A percentile compares a stretch with the other conserved stretches of the same genome.
These are phyloP conservation scores for Drosophila cognata DNA, from an alignment of 2,888 invertebrate genomes.

Conservation along the genomic window DNA sequence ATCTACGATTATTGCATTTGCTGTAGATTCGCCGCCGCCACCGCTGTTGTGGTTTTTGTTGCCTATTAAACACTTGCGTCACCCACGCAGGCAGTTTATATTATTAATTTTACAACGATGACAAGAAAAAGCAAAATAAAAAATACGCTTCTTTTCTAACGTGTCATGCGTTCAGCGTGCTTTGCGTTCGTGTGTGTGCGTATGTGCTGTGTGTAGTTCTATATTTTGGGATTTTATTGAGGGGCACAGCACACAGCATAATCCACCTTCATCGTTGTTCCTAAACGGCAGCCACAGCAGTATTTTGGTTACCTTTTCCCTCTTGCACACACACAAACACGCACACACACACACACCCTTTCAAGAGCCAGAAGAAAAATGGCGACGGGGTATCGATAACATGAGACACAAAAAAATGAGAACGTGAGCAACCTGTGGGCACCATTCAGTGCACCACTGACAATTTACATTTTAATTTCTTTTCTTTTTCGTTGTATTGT, in stretches of 20 bases:
- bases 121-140: constrained; percentile 17
- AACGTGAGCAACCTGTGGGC: constrained; percentile 71
- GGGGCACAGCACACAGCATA: constrained; percentile 21
- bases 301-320: constrained; percentile 76
- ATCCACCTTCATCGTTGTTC: constrained; percentile 39
- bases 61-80: constrained; percentile 71
- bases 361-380: constrained; percentile 77
- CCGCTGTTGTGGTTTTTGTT: not conserved
- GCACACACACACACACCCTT: constrained; percentile 59
- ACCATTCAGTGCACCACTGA: constrained; percentile 5
- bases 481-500: constrained; percentile 1
- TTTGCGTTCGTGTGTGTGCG: constrained; percentile 15
- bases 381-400: constrained; percentile 82
- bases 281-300: constrained; percentile 57
- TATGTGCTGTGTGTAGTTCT: constrained; percentile 16
- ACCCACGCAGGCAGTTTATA: constrained; percentile 53
- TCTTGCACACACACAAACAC: constrained; percentile 40
- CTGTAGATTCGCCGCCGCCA: constrained; percentile 9
- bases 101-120: constrained; percentile 37
- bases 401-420: constrained; percentile 45
- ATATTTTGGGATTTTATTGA: constrained; percentile 59
- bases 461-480: not conserved
- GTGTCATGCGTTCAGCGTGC: constrained; percentile 46
- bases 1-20: constrained; percentile 66
- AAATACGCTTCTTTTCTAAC: constrained; percentile 40